These are phyloP conservation scores for Neosilurus mollespiculum DNA, from an alignment of 2,797 vertebrate species.

Conservation along the genomic window DNA sequence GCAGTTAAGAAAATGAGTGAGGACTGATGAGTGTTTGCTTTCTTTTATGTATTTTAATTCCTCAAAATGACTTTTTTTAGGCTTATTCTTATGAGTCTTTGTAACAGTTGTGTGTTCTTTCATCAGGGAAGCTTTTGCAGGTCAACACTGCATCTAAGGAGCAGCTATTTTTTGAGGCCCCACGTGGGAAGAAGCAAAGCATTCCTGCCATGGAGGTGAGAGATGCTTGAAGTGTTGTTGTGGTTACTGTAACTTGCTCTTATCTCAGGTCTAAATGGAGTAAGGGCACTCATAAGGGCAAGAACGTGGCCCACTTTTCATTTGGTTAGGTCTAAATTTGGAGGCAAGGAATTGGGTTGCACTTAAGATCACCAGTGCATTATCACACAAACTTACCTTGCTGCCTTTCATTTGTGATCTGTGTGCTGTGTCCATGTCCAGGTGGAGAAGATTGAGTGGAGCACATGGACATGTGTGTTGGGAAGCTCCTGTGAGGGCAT, in stretches of 20 bases:
- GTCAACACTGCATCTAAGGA: constrained; percentile 97
- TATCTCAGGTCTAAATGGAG: constrained; percentile 56
- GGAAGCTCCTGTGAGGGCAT: constrained; percentile 91
- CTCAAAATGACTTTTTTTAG: not conserved
- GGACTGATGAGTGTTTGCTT: not conserved
- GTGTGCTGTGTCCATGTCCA: constrained; percentile 59
- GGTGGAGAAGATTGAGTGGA: constrained; percentile 97
- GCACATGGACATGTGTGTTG: constrained; percentile 93
- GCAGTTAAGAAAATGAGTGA: no score
- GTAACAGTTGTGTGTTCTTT: constrained; percentile 38
- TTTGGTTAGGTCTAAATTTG: constrained; percentile 67
- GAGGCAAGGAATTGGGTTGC: constrained; percentile 60
- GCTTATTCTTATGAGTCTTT: constrained; percentile 20
- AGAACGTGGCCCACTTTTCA: constrained; percentile 72
- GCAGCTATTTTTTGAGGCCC: constrained; percentile 97
- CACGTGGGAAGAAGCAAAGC: constrained; percentile 91
- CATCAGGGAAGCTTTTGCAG: constrained; percentile 93
- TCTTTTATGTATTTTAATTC: not conserved
- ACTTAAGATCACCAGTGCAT: constrained; percentile 54
- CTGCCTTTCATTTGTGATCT: constrained; percentile 18
- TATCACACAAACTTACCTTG: constrained; percentile 50
- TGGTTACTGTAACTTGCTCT: constrained; percentile 53
- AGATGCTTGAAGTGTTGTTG: constrained; percentile 27
- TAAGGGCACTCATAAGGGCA: constrained; percentile 66
- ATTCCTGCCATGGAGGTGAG: constrained; percentile 90